Conservation (phyloP, 2,113 vertebrate genomes). For the Ramphastos sulfuratus region DNA sequence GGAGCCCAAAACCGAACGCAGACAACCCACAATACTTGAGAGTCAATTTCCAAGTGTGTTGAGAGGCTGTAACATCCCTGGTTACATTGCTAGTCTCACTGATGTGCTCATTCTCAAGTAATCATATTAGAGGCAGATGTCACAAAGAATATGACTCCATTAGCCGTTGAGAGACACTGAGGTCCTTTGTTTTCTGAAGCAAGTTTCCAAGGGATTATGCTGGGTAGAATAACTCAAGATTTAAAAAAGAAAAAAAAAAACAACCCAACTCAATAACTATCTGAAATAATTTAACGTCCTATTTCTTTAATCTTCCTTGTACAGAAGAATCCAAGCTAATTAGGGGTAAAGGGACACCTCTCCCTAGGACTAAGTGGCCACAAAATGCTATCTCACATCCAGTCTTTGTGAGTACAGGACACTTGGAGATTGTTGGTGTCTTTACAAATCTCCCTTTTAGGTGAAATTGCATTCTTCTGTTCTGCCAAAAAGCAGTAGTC, state of each 20-base stretch:
- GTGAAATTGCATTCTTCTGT: neutral
- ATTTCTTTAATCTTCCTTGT: constrained; percentile 23
- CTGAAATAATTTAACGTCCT: neutral
- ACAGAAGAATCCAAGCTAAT: neutral
- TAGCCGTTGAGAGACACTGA: neutral
- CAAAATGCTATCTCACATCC: neutral
- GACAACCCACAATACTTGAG: constrained; percentile 44
- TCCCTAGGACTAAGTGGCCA: neutral
- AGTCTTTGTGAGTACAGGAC: neutral
- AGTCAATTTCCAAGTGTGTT: constrained; percentile 16
- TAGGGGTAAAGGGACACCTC: neutral
- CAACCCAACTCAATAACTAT: neutral
- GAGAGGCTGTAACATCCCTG: constrained; percentile 19
- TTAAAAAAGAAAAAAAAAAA: neutral
- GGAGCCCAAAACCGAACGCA: too few relatives aligned
- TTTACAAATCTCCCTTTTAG: constrained; percentile 8
- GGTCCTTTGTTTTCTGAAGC: neutral
- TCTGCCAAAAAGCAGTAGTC: constrained; percentile 55
- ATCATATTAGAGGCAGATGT: constrained; percentile 42
- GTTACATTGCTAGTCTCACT: neutral
- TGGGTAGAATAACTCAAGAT: neutral
- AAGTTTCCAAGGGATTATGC: neutral
- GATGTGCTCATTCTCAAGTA: neutral
- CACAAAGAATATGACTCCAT: neutral
- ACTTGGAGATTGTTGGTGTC: neutral